phyloP scores from a whole-genome alignment of 2,888 invertebrate species.

The Drosophila austrosaltans region DNA sequence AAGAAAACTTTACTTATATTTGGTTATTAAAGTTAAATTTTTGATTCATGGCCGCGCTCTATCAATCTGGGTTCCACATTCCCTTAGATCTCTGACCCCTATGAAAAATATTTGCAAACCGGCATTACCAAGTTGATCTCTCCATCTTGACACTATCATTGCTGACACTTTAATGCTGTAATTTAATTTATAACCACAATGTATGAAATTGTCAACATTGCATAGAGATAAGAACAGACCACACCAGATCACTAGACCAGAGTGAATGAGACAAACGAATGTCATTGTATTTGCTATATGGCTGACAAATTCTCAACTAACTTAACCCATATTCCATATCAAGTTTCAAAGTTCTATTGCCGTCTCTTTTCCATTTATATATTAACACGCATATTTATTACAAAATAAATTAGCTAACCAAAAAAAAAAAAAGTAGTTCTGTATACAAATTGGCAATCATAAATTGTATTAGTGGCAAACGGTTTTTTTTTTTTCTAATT shows the following conservation, averaged over 20 bases:
- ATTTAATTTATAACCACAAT: slow-evolving; percentile 45
- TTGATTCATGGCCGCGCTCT: slow-evolving; percentile 30
- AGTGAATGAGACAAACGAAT: slow-evolving; percentile 31
- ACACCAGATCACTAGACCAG: slow-evolving; percentile 3
- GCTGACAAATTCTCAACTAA: slow-evolving; percentile 10
- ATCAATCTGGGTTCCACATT: neutral
- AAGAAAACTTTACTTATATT: no score
- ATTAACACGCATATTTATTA: slow-evolving; percentile 12
- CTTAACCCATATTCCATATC: slow-evolving; percentile 11
- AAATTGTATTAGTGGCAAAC: slow-evolving; percentile 55
- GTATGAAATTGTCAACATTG: slow-evolving; percentile 62
- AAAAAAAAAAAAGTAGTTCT: neutral
- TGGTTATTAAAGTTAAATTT: neutral
- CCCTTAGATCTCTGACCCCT: slow-evolving; percentile 52
- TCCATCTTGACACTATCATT: slow-evolving; percentile 32
- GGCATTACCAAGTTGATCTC: slow-evolving; percentile 45
- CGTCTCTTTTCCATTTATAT: neutral
- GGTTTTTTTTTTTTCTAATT: slow-evolving; percentile 22
- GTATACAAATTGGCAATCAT: slow-evolving; percentile 42
- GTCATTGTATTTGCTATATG: slow-evolving; percentile 29
- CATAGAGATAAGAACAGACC: slow-evolving; percentile 48
- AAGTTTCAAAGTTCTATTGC: neutral
- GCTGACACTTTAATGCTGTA: slow-evolving; percentile 65
- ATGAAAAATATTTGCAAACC: slow-evolving; percentile 61
- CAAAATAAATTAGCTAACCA: slow-evolving; percentile 29